Conservation (phyloP, 2,888 invertebrate species). For the Drosophila infuscata region DNA sequence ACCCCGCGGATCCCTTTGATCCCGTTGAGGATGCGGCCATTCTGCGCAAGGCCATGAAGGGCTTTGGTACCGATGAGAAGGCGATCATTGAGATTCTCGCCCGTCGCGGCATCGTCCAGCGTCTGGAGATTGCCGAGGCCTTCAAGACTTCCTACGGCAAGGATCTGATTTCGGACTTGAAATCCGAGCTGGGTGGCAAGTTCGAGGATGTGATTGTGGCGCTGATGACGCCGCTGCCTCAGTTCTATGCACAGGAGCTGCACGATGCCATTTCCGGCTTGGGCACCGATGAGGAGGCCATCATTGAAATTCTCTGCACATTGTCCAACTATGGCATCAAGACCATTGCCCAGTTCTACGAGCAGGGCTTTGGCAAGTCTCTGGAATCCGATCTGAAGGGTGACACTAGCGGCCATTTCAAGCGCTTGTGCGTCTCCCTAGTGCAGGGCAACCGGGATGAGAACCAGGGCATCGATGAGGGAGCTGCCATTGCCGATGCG, state of each 20-base stretch:
- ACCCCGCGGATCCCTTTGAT: conserved; percentile 94
- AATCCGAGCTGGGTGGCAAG: conserved; percentile 95
- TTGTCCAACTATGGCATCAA: conserved; percentile 95
- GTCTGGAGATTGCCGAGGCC: conserved; percentile 94
- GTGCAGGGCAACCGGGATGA: conserved; percentile 96
- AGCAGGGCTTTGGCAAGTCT: conserved; percentile 92
- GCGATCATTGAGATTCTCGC: conserved; percentile 96
- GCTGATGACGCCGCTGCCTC: conserved; percentile 94
- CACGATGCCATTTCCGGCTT: conserved; percentile 94
- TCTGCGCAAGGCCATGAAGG: conserved; percentile 96
- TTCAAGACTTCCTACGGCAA: conserved; percentile 97
- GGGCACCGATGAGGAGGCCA: conserved; percentile 95
- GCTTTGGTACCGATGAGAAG: conserved; percentile 96
- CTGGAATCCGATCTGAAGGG: conserved; percentile 94
- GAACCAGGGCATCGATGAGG: conserved; percentile 92
- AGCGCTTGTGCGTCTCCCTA: conserved; percentile 94
- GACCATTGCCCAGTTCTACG: conserved; percentile 93
- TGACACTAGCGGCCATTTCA: conserved; percentile 98
- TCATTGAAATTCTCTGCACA: conserved; percentile 97
- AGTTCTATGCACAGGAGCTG: conserved; percentile 96
- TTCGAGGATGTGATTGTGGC: conserved; percentile 96
- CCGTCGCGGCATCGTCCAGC: conserved; percentile 94
- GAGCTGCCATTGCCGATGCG: conserved; percentile 92
- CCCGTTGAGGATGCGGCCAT: conserved; percentile 93
- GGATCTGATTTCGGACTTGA: conserved; percentile 93